Percentiles rank a stretch among this genome's conserved stretches.
phyloP scores from a whole-genome alignment of 2,113 vertebrate genomes.

The Xiphophorus hellerii region DNA sequence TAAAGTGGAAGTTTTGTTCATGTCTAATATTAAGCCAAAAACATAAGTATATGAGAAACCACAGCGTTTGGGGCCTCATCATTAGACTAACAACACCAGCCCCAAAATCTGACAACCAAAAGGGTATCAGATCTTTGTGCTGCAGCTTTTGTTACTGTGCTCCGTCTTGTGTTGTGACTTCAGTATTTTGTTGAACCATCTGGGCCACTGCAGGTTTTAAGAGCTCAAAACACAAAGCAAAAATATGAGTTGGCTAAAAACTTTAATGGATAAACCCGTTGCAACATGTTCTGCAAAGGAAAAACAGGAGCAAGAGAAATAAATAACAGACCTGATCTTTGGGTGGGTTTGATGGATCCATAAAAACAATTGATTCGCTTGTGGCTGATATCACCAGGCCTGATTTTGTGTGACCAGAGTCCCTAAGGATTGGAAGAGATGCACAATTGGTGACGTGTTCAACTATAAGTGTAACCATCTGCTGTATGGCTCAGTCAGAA shows the following conservation, averaged over 20 bases:
- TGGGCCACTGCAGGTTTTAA: not conserved
- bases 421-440: slow-evolving; percentile 24
- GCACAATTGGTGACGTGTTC: not conserved
- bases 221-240: not conserved
- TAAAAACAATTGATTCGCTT: slow-evolving; percentile 6
- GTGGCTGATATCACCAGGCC: accelerated
- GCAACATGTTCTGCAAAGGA: not conserved
- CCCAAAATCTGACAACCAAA: no score
- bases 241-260: not conserved
- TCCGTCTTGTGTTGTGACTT: no score
- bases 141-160: no score
- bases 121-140: no score
- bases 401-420: not conserved
- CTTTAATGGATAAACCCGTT: not conserved
- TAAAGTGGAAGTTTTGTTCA: no score
- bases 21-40: not conserved
- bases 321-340: slow-evolving; percentile 41
- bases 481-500: not conserved
- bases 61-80: not conserved
- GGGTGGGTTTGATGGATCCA: not conserved
- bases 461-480: not conserved
- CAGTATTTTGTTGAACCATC: no score
- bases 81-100: no score
- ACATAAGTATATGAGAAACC: not conserved
- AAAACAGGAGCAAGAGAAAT: not conserved